Evolutionary conservation across 2,113 vertebrate genomes (phyloP), one percentile per base, ranked within the genome.

Genomic region (Phalacrocorax carbo): DNA sequence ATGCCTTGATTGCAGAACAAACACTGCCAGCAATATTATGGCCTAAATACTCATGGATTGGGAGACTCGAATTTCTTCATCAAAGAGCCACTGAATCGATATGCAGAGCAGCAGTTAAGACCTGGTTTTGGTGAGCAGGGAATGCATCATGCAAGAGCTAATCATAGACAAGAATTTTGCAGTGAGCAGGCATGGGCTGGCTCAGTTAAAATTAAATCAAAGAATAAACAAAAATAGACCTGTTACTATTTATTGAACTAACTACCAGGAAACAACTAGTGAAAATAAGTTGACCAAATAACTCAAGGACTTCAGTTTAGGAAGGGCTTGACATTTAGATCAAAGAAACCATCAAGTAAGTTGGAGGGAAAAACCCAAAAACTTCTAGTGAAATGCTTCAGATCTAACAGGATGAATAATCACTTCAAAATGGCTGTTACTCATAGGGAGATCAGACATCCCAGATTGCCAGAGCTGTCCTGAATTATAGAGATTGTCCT

Each of bases 171-270:
- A 64, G 52, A 94, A 79, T 86, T 93, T 36, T 60, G 69, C 81
- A 89, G 36, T 51, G 61, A 91, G 48, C 3, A 5, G 57, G 49
- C 7, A 44, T n/a, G 57, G 76, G 34, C 61, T 82, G 40, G 44
- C 57, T 91, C 78, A 68, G 57, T 71, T 85, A 93, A 94, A 95
- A 84, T 82, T 78, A 91, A 82, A 95, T 79, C 84, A 79, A 93
- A 96, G 86, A 85, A 80, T 77, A 69, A 85, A 88, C 54, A 87
- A 82, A 95, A 95, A 79, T 57, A 93, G 61, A 82, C 8, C 16
- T 55, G 77, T 69, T 91, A 36, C 70, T 96, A 64, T 91, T 93
- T 85, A 75, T 93, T 87, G 65, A 87, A 69, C 76, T 65, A 86
- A 65, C n/a, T 79, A 91, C 36, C n/a, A 88, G 58, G 80, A 93